These are phyloP conservation scores for Tetranychus truncatus DNA, from an alignment of 2,888 invertebrate genomes.

Conservation along the genomic window DNA sequence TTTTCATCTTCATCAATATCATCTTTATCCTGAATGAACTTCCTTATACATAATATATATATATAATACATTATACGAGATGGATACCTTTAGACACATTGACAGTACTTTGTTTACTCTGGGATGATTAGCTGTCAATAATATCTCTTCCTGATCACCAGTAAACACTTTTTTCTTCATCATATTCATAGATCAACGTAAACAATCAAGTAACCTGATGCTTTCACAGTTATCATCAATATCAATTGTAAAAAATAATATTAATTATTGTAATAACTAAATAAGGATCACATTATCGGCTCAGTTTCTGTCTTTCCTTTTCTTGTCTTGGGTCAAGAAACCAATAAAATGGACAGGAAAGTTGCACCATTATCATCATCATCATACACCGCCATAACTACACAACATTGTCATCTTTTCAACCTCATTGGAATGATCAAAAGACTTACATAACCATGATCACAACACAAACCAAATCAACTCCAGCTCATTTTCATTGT, in stretches of 20 bases:
- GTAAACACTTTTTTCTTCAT: background rate
- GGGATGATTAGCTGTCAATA: background rate
- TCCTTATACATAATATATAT: background rate
- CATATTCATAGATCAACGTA: background rate
- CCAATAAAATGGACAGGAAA: background rate
- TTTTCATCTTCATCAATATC: background rate
- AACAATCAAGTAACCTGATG: background rate
- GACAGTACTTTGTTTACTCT: background rate
- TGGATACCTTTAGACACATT: slow-evolving; percentile 1
- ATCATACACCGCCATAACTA: background rate
- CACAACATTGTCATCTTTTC: background rate
- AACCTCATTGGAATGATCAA: background rate
- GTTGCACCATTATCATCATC: background rate
- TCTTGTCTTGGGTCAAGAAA: background rate
- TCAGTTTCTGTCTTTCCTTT: background rate
- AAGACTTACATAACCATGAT: background rate
- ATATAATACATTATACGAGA: background rate
- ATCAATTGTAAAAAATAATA: background rate
- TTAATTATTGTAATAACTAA: background rate
- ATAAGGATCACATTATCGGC: background rate
- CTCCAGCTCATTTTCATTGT: background rate
- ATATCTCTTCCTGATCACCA: background rate
- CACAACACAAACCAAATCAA: background rate
- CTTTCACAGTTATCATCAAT: background rate
- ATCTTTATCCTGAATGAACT: background rate